Base-by-base conservation (phyloP, 2,113 vertebrate genomes). In the Murina feae region DNA sequence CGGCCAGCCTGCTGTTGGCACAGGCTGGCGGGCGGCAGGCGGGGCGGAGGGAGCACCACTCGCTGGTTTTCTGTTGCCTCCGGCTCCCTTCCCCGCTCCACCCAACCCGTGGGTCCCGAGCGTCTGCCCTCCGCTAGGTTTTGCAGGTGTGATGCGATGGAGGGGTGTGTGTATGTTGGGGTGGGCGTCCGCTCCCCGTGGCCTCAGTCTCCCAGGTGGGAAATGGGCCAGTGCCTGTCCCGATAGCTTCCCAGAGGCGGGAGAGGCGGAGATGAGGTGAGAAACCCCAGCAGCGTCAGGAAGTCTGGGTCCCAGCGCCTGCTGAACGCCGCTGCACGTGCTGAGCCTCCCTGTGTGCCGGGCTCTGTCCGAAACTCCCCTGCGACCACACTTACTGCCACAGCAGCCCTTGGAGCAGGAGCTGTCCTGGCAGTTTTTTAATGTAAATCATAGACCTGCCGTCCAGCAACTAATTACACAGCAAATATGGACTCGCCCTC, bases 81-180 rank as follows among this genome's bases (percentile, higher is more conserved):
- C 0, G 79, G 55, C 49, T 32, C 47, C 68, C 66, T 72, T 78
- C n/a, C 80, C 30, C 1, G 18, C 2, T 17, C 74, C 0, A 4
- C 49, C 79, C 30, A 0, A 1, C 37, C 44, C 28, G 4, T 12
- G 21, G 55, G 1, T 37, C 32, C 65, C 35, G 4, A 0, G 6
- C 5, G 11, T 37, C 23, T 51, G 83, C 80, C 35, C 20, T 20
- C 11, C 74, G 32, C 35, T 20, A 1, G 74, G n/a, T 21, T 58
- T 16, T 18, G 44, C n/a, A 2, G 0, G 0, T 6, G 14, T 42
- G 23, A 20, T 20, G 37, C 18, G 49, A 30, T 6, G 66, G 47
- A 68, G 5, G 66, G 4, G 13, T 4, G 12, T 9, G 0, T 6
- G 6, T 2, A 0, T 9, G 71, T 37, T 0, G 18, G 20, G 14